Evolutionary conservation across 2,113 vertebrate species (phyloP).

Genomic region (Sus scrofa): T2T-Sscrofa CM000818.6:8175501-8176000

Average conservation of each 20-base stretch:
- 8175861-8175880: too few species aligned
- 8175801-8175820: too few species aligned
- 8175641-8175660: rapidly evolving
- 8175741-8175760: background rate
- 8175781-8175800: too few species aligned
- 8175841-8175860: too few species aligned
- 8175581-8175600: background rate
- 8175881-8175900: too few species aligned
- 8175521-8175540: background rate
- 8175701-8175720: background rate
- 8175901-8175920: too few species aligned
- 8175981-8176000: too few species aligned
- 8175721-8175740: background rate
- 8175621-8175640: background rate
- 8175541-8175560: background rate
- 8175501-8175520: background rate
- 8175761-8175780: background rate
- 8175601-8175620: background rate
- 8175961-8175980: too few species aligned
- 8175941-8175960: too few species aligned
- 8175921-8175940: too few species aligned
- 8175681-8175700: background rate
- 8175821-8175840: too few species aligned
- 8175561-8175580: background rate
- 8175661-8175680: background rate